Base-by-base conservation (phyloP, 2,888 invertebrate species). In the Julus scandinavius region DNA sequence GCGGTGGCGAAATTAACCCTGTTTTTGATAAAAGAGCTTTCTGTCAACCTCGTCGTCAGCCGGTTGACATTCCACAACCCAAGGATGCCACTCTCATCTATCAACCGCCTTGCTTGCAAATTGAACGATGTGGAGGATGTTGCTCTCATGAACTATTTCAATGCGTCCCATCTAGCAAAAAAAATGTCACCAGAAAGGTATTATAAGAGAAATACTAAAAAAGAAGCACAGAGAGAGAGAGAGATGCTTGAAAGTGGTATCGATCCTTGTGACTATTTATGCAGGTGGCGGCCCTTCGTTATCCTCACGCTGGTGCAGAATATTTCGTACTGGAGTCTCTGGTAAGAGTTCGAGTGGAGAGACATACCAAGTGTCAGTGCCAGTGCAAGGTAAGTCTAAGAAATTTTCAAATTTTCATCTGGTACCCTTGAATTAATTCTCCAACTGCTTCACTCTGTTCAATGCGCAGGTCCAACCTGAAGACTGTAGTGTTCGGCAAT, bases 101-200 rank as follows among this genome's bases (percentile, higher is more conserved):
- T 89, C 92, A 91, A 90, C 92, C 92, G 0, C 90, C 90, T 45
- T 92, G 92, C 89, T 91, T 92, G 72, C 90, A 90, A 87, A 90
- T 91, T 9, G 88, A 90, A 85, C 90, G 91, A 45, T 92, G 92
- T 89, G 92, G 92, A 0, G 92, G 92, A 0, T 92, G 92, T 88
- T 91, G 91, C 50, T 90, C 91, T 7, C 90, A 91, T 72, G 91
- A 91, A 13, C 90, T 91, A 72, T 91, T 92, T 80, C 90, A 91
- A 11, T 89, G 89, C 50, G 89, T 89, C 17, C 88, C 89, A 13
- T 89, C 87, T 0, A 72, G 88, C 49, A 87, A 58, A 83, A 80
- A 88, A 72, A 89, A 89, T 63, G 89, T 89, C 58, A 88, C 89
- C 13, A 54, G 89, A 86, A 89, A 89, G 89, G 89, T 89, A 54